Conservation (phyloP, 2,888 invertebrate species). For the Microplitis deprimator region DNA sequence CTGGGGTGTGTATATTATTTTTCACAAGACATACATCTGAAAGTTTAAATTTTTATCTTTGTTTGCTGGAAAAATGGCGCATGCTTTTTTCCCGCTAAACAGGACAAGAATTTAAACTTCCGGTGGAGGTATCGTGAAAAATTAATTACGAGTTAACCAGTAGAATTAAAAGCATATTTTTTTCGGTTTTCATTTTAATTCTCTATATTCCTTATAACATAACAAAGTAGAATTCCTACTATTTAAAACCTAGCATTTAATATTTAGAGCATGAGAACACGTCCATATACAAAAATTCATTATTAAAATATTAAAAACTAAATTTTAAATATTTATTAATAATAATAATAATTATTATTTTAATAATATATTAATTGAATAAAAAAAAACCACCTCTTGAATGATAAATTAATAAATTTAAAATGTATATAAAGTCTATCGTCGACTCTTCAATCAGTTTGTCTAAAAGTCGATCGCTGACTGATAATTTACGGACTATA, state of each 20-base stretch:
- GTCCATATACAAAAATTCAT: constrained; percentile 55
- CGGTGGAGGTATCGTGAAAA: no score
- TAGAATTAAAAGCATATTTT: constrained; percentile 51
- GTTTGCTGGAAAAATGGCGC: no score
- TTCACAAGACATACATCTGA: no score
- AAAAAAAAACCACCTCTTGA: constrained; percentile 46
- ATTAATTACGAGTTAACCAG: constrained; percentile 42
- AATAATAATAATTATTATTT: constrained; percentile 11
- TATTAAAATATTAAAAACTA: constrained; percentile 39
- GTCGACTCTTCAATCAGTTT: constrained; percentile 70
- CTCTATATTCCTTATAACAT: constrained; percentile 54
- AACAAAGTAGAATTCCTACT: constrained; percentile 53
- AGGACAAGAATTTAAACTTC: no score
- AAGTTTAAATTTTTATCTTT: no score
- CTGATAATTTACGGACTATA: constrained; percentile 58
- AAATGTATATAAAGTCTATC: constrained; percentile 65
- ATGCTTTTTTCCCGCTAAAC: no score
- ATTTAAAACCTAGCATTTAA: constrained; percentile 46
- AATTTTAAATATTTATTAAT: constrained; percentile 26
- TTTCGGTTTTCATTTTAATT: constrained; percentile 33
- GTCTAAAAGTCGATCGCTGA: constrained; percentile 54
- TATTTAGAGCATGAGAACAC: constrained; percentile 56
- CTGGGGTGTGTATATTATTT: no score
- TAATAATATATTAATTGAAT: constrained; percentile 3
- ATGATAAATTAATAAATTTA: constrained; percentile 39